phyloP scores from a whole-genome alignment of 2,797 vertebrate species.

The Epinephelus coioides region DNA sequence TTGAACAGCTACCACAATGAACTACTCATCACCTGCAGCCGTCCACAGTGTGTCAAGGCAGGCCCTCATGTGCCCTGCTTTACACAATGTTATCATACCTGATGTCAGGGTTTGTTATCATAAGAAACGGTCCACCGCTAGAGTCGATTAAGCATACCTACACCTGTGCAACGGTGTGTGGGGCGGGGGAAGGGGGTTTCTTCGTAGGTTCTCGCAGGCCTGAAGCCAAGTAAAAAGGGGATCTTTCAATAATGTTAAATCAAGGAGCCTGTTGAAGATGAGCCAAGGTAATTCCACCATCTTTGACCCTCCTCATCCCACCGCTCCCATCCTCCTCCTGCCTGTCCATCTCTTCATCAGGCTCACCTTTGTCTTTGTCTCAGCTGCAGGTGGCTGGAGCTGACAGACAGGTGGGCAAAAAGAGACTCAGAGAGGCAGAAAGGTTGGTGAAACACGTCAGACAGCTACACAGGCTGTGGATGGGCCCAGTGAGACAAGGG shows the following conservation, averaged over 20 bases:
- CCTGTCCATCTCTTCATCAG: conserved; percentile 46
- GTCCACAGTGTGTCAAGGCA: conserved; percentile 20
- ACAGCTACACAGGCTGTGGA: not conserved
- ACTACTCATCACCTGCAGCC: conserved; percentile 31
- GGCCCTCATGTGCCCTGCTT: conserved; percentile 11
- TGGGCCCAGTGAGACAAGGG: not conserved
- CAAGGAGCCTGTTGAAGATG: conserved; percentile 63
- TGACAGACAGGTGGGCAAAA: conserved; percentile 22
- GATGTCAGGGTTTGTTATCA: conserved; percentile 62
- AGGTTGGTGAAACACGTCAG: conserved; percentile 23
- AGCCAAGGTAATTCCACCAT: conserved; percentile 59
- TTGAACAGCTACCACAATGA: conserved; percentile 15
- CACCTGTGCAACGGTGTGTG: conserved; percentile 43
- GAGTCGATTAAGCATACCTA: conserved; percentile 46
- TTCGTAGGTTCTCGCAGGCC: conserved; percentile 14
- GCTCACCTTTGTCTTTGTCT: conserved; percentile 64
- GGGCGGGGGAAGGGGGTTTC: not conserved
- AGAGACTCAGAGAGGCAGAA: not conserved
- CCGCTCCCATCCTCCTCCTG: conserved; percentile 2
- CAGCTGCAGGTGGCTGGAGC: conserved; percentile 67
- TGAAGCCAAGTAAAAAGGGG: conserved; percentile 33
- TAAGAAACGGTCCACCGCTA: conserved; percentile 43
- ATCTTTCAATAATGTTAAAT: conserved; percentile 80
- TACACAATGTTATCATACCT: conserved; percentile 67
- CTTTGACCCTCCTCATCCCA: conserved; percentile 50